Evolutionary conservation across 2,113 vertebrate genomes (phyloP).

Genomic region (Nestor notabilis): DNA sequence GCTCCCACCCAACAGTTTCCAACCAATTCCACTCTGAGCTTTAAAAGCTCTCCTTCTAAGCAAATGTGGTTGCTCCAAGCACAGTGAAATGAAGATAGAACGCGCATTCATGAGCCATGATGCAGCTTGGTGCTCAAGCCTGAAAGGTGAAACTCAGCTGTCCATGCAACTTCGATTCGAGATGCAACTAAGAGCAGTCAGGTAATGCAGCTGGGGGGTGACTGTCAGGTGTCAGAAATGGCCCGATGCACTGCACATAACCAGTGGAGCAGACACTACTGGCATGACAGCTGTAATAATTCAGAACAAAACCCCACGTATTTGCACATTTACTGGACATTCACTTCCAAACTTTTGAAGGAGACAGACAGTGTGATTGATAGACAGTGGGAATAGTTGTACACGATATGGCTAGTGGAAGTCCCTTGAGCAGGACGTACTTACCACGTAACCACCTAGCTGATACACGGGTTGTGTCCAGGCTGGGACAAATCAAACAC

Average conservation of each 20-base stretch:
- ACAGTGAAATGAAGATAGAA: constrained; percentile 49
- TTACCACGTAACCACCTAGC: constrained; percentile 36
- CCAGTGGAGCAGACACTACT: constrained; percentile 38
- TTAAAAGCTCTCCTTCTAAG: constrained; percentile 19
- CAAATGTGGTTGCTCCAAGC: constrained; percentile 65
- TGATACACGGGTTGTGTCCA: neutral
- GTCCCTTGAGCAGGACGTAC: constrained; percentile 20
- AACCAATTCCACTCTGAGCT: neutral
- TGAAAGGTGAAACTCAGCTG: constrained; percentile 66
- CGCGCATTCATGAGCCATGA: constrained; percentile 17
- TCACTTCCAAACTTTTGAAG: constrained; percentile 76
- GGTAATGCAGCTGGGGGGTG: constrained; percentile 44
- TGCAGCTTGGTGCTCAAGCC: constrained; percentile 59
- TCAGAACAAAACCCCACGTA: neutral
- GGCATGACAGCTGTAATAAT: constrained; percentile 35
- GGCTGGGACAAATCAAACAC: constrained; percentile 59
- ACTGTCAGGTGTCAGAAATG: constrained; percentile 28
- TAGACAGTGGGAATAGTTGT: constrained; percentile 29
- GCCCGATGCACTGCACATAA: constrained; percentile 34
- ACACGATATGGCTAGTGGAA: neutral
- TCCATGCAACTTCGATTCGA: constrained; percentile 69
- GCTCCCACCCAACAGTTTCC: constrained; percentile 38
- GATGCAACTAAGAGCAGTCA: constrained; percentile 66
- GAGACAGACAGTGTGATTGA: constrained; percentile 42
- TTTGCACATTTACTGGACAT: constrained; percentile 27